Conservation (phyloP, 2,888 invertebrate genomes). For the Adineta ricciae region DNA sequence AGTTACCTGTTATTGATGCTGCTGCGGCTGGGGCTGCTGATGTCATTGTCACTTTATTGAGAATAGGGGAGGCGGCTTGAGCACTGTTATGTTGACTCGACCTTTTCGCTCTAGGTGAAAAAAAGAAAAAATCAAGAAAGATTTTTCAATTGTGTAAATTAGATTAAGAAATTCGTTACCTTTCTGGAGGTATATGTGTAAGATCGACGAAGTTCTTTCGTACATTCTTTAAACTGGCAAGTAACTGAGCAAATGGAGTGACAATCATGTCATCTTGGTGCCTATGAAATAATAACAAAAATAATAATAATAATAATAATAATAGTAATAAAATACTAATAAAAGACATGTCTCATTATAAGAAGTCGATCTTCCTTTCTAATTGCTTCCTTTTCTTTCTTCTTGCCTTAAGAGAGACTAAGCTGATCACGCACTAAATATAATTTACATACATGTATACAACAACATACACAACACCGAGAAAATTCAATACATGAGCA, state of each 20-base stretch:
- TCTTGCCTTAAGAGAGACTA: background rate
- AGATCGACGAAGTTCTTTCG: conserved; percentile 93
- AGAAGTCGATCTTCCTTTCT: background rate
- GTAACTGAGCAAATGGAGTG: conserved; percentile 98
- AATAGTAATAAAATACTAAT: background rate
- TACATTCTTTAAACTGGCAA: conserved; percentile 93
- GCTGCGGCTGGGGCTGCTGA: background rate
- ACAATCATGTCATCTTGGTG: conserved; percentile 99
- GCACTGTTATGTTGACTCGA: background rate
- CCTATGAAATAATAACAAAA: background rate
- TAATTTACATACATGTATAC: background rate
- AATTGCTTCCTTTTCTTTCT: background rate
- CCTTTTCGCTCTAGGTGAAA: background rate
- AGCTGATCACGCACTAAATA: background rate
- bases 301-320: background rate
- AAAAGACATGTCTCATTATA: background rate
- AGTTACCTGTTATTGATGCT: background rate
- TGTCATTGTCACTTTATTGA: background rate
- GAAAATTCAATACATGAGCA: background rate
- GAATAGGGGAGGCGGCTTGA: background rate
- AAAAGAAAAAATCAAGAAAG: too few species aligned
- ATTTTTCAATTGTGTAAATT: too few species aligned
- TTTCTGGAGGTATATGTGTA: conserved; percentile 61
- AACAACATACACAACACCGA: background rate
- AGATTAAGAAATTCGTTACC: background rate